A percentile compares a stretch with the other conserved stretches of the same genome.
Conservation (phyloP, 2,888 invertebrate genomes). For the Chromoteleia sp. region DNA sequence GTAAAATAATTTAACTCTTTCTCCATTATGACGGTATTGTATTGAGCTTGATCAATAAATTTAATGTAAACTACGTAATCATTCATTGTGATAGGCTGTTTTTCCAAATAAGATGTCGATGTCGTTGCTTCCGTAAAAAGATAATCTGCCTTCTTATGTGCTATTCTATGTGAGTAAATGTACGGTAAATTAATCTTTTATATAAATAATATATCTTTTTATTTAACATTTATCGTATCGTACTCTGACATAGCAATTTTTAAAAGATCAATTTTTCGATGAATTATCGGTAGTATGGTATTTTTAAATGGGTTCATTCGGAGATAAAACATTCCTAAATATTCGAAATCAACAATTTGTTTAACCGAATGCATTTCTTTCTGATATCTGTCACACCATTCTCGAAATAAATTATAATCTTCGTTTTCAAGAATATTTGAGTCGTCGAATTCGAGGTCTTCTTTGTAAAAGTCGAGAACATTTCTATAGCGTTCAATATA, state of each 20-base stretch:
- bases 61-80: constrained; percentile 90
- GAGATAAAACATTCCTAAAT: constrained; percentile 90
- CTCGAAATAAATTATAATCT: constrained; percentile 86
- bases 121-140: constrained; percentile 87
- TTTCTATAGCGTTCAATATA: constrained; percentile 89
- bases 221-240: constrained; percentile 72
- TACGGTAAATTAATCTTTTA: not conserved
- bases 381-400: constrained; percentile 89
- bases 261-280: constrained; percentile 88
- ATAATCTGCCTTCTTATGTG: constrained; percentile 86
- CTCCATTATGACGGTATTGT: constrained; percentile 90
- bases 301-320: constrained; percentile 90
- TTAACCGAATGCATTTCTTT: constrained; percentile 89
- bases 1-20: constrained; percentile 91
- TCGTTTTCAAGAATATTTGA: constrained; percentile 88
- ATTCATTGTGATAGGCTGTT: constrained; percentile 89
- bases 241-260: constrained; percentile 89
- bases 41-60: constrained; percentile 89
- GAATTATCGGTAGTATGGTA: constrained; percentile 90
- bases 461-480: constrained; percentile 89
- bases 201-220: not conserved
- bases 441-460: constrained; percentile 89
- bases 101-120: constrained; percentile 86
- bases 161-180: constrained; percentile 86
- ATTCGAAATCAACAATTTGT: constrained; percentile 88